These are phyloP conservation scores for Eublepharis macularius DNA, from an alignment of 2,113 vertebrate species.

Conservation along the genomic window DNA sequence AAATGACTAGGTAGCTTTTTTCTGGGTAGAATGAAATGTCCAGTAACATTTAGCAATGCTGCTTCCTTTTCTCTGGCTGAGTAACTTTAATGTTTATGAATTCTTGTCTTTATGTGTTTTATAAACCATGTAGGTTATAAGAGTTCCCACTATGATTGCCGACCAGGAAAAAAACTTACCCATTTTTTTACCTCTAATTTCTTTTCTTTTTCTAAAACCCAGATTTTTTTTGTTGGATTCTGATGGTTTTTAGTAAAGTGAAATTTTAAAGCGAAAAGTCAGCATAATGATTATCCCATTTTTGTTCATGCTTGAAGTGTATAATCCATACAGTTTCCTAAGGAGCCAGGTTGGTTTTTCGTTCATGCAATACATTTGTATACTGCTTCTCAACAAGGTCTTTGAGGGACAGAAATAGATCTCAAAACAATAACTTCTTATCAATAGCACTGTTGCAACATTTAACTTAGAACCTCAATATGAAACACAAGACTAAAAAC, in stretches of 20 bases:
- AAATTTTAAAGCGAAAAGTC: neutral
- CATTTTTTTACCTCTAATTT: too few species aligned
- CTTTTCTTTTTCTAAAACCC: too few species aligned
- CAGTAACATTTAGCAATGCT: neutral
- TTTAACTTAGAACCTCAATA: too few species aligned
- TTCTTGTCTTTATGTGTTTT: neutral
- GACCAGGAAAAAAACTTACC: neutral
- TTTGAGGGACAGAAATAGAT: neutral
- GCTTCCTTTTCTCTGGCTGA: neutral
- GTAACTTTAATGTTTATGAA: slow-evolving; percentile 8
- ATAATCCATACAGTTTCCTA: neutral
- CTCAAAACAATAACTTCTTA: too few species aligned
- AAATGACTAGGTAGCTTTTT: neutral
- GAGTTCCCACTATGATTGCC: neutral
- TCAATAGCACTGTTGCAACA: too few species aligned
- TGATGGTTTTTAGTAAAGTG: neutral
- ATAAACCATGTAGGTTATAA: neutral
- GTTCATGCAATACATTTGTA: too few species aligned
- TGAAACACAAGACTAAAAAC: too few species aligned
- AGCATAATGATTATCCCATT: neutral
- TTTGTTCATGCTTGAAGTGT: neutral
- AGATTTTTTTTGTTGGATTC: neutral
- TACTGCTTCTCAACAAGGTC: slow-evolving; percentile 4
- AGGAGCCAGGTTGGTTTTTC: neutral
- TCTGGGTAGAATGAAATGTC: neutral